Evolutionary conservation across 2,888 invertebrate genomes (phyloP).

Genomic region (Diarsia mendica): DNA sequence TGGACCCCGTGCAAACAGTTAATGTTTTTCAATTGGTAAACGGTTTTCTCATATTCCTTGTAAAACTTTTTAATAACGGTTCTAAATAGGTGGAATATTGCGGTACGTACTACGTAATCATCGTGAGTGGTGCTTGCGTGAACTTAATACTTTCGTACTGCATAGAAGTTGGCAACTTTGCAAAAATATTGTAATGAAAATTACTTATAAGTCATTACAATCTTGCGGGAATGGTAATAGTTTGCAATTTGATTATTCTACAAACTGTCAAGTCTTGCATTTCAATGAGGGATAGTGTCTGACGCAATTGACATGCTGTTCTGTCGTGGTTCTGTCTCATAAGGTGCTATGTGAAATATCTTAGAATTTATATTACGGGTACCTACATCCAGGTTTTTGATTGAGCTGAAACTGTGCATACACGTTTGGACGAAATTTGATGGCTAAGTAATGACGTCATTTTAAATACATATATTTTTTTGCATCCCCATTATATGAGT

Average conservation of each 20-base stretch:
- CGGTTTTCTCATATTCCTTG: background rate
- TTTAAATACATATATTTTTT: background rate
- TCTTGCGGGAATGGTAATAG: background rate
- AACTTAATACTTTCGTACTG: background rate
- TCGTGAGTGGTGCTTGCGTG: background rate
- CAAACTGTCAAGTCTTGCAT: background rate
- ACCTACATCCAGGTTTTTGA: background rate
- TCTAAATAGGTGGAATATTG: background rate
- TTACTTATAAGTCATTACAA: background rate
- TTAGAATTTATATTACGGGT: too few species aligned
- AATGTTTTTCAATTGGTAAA: background rate
- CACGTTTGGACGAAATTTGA: background rate
- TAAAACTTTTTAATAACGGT: background rate
- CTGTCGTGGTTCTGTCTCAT: background rate
- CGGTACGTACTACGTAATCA: background rate
- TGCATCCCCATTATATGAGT: background rate
- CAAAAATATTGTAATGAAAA: too few species aligned
- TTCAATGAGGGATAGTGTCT: background rate
- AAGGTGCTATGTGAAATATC: background rate
- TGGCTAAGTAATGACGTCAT: background rate
- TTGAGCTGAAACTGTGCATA: background rate
- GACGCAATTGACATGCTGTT: background rate
- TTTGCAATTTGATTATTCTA: background rate
- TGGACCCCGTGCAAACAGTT: background rate
- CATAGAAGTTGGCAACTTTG: background rate